phyloP scores from a whole-genome alignment of 1,140 invertebrate species.

The Daktulosphaira vitifoliae region DNA sequence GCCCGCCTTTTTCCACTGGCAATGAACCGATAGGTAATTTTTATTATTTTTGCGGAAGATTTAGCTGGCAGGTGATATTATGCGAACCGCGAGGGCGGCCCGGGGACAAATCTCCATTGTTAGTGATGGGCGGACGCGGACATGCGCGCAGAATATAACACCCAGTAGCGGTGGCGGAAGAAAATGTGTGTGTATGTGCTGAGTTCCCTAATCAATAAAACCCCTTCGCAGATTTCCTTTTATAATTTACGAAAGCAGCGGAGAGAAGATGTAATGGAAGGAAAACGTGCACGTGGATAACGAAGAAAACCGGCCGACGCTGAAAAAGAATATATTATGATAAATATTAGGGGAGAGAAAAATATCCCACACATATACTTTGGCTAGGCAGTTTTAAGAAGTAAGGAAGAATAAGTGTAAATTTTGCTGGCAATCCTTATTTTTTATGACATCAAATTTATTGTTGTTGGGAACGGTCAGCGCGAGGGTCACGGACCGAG shows the following conservation, averaged over 20 bases:
- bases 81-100: slow-evolving; percentile 27
- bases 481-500: no score
- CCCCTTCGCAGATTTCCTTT: slow-evolving; percentile 31
- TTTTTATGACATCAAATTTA: no score
- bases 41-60: no score
- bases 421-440: no score
- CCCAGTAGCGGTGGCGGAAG: neutral
- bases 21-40: no score
- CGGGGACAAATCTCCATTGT: slow-evolving; percentile 32
- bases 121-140: slow-evolving; percentile 22
- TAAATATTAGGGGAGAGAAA: no score
- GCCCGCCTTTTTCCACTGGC: neutral
- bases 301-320: no score
- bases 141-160: slow-evolving; percentile 30
- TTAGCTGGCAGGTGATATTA: slow-evolving; percentile 8
- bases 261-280: neutral
- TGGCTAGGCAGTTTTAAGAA: no score
- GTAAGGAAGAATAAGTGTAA: no score
- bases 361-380: no score
- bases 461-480: no score
- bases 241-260: slow-evolving; percentile 21
- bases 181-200: neutral
- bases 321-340: no score
- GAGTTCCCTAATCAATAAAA: slow-evolving; percentile 30
- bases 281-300: neutral